Evolutionary conservation across 2,113 vertebrate species (phyloP).

Genomic region (Takifugu flavidus): DNA sequence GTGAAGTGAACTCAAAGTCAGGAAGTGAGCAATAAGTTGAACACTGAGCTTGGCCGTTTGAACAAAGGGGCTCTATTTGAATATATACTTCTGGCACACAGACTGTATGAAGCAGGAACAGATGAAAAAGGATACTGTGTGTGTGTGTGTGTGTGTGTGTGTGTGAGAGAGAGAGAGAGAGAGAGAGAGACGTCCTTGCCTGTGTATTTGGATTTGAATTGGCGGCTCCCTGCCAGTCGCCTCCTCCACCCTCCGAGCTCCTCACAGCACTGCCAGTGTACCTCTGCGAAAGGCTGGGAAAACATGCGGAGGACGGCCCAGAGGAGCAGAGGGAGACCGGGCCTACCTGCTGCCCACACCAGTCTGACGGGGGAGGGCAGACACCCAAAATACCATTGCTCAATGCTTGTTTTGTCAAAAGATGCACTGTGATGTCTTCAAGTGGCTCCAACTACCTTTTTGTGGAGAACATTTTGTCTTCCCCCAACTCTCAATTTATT

Average conservation of each 20-base stretch:
- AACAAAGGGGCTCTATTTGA: conserved; percentile 62
- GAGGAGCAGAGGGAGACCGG: conserved; percentile 19
- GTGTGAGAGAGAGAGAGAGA: conserved; percentile 10
- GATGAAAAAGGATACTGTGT: conserved; percentile 15
- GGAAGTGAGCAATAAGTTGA: conserved; percentile 25
- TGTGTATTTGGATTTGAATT: conserved; percentile 38
- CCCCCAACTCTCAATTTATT: too few species aligned
- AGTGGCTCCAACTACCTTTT: background rate
- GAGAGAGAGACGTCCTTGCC: background rate
- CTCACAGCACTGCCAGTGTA: conserved; percentile 53
- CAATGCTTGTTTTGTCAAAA: conserved; percentile 17
- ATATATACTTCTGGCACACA: conserved; percentile 45
- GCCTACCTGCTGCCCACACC: conserved; percentile 26
- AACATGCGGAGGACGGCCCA: conserved; percentile 35
- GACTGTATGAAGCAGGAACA: conserved; percentile 34
- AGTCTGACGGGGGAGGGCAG: conserved; percentile 27
- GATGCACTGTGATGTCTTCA: conserved; percentile 14
- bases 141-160: conserved; percentile 6
- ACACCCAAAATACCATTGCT: conserved; percentile 37
- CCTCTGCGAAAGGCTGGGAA: conserved; percentile 40
- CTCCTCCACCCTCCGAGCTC: conserved; percentile 37
- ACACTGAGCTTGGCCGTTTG: conserved; percentile 34
- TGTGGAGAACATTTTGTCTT: too few species aligned
- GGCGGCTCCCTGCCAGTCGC: conserved; percentile 40
- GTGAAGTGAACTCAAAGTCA: conserved; percentile 30